Base-by-base conservation (phyloP, 2,113 vertebrate species). In the Henicopernis longicauda region DNA sequence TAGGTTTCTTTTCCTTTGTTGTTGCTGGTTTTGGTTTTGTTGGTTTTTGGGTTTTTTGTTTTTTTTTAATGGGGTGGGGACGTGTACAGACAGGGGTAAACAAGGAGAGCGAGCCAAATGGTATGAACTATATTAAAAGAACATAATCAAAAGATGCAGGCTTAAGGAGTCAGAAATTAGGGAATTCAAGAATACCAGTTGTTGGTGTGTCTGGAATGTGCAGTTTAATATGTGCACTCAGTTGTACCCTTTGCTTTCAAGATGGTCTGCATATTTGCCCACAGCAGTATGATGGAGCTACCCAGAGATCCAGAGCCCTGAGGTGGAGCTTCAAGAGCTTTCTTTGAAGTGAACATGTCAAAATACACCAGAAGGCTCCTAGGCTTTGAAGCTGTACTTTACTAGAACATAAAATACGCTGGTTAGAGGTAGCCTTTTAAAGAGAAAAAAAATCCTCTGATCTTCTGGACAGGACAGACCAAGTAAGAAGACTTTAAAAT, bases 341-440 rank as follows among this genome's bases (percentile, higher is more conserved):
- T 40, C 80, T 97, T 89, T 96, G 91, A 96, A 97, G 93, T 61
- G 66, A 95, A 26, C 27, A 20, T 0, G 7, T 73, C 86, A 62
- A 86, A 95, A 92, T 57, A 63, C 20, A 81, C 67, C 19, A 69
- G 76, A 77, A 95, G 50, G 36, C 71, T 65, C 58, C 40, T 77
- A 32, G 32, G 89, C 90, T 92, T 86, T 86, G 93, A 86, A 95
- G 91, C 22, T 90, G 63, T 78, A 40, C 62, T 95, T 86, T 86
- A 69, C 57, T 15, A 61, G 47, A 79, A 85, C 61, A 85, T 29
- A 79, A 85, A 93, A 90, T 55, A 69, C 61, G 34, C 25, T 58
- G 61, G 26, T 61, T 76, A 94, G 52, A 63, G 34, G 38, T 78
- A 69, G 47, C 31, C 69, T 90, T 95, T 94, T 84, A 62, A 86